Percentiles rank a stretch among this genome's conserved stretches.
phyloP scores from a whole-genome alignment of 2,113 vertebrate genomes.

The Meriones unguiculatus region DNA sequence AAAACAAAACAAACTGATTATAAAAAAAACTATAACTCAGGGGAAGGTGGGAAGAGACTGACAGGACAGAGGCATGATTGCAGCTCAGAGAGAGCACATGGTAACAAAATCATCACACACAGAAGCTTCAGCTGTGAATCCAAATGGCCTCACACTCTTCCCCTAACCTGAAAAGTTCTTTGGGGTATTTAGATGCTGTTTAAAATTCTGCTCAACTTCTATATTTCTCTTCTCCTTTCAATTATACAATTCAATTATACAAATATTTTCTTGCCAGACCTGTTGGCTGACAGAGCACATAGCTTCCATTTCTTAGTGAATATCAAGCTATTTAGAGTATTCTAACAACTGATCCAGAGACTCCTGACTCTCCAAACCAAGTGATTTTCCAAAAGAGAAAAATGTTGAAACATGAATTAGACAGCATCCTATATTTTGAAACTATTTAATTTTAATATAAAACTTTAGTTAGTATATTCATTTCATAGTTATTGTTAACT shows the following conservation, averaged over 20 bases:
- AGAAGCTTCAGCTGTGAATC: not conserved
- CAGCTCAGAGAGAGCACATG: not conserved
- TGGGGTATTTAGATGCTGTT: not conserved
- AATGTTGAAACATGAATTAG: not conserved
- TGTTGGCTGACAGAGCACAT: not conserved
- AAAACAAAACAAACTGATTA: slow-evolving; percentile 19
- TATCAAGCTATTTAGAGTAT: slow-evolving; percentile 17
- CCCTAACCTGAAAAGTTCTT: not conserved
- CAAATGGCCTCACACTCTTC: not conserved
- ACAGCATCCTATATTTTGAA: not conserved
- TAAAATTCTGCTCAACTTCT: slow-evolving; percentile 33
- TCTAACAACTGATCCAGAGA: not conserved
- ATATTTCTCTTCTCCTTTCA: not conserved
- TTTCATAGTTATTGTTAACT: not conserved
- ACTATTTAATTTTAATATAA: slow-evolving; percentile 40
- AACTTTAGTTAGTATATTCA: not conserved
- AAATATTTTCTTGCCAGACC: slow-evolving; percentile 52
- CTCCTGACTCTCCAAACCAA: not conserved
- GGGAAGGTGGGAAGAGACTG: not conserved
- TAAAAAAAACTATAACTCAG: not conserved
- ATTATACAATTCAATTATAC: slow-evolving; percentile 22
- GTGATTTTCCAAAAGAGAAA: slow-evolving; percentile 38
- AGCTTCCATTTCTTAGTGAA: not conserved
- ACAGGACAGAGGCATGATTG: not conserved
- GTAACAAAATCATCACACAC: not conserved